Evolutionary conservation across 2,888 invertebrate genomes (phyloP).

Genomic region (Ennomos fuscantarius): DNA sequence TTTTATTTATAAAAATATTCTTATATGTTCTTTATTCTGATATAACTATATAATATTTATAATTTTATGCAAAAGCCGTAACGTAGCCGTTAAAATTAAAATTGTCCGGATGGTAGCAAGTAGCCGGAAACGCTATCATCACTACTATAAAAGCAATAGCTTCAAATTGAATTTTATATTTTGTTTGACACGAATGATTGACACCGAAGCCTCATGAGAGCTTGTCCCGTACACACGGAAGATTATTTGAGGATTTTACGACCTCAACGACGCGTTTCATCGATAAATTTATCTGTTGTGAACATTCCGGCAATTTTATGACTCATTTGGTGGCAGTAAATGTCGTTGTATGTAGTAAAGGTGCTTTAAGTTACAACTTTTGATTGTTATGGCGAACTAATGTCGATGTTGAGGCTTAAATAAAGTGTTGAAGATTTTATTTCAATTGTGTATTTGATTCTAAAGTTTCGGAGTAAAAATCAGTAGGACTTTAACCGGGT

Average conservation of each 20-base stretch:
- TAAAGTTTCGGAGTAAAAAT: not conserved
- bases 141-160: constrained; percentile 33
- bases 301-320: constrained; percentile 82
- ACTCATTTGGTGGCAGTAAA: constrained; percentile 78
- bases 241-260: constrained; percentile 65
- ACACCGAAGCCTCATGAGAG: constrained; percentile 66
- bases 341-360: constrained; percentile 60
- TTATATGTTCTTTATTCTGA: too few relatives aligned
- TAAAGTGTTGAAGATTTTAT: constrained; percentile 28
- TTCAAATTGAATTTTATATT: constrained; percentile 83
- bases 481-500: too few relatives aligned
- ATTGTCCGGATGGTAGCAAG: constrained; percentile 1
- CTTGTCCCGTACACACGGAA: constrained; percentile 37
- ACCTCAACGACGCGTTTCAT: constrained; percentile 67
- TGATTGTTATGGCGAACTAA: constrained; percentile 48
- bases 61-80: too few relatives aligned
- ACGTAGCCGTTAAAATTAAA: not conserved
- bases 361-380: constrained; percentile 59
- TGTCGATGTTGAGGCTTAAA: constrained; percentile 31
- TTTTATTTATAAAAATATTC: too few relatives aligned
- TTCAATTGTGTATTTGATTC: constrained; percentile 6
- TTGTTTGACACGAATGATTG: constrained; percentile 85
- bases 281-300: constrained; percentile 79
- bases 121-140: constrained; percentile 15
- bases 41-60: too few relatives aligned